Evolutionary conservation across 2,888 invertebrate genomes (phyloP).

Genomic region (Hanleya hanleyi): DNA sequence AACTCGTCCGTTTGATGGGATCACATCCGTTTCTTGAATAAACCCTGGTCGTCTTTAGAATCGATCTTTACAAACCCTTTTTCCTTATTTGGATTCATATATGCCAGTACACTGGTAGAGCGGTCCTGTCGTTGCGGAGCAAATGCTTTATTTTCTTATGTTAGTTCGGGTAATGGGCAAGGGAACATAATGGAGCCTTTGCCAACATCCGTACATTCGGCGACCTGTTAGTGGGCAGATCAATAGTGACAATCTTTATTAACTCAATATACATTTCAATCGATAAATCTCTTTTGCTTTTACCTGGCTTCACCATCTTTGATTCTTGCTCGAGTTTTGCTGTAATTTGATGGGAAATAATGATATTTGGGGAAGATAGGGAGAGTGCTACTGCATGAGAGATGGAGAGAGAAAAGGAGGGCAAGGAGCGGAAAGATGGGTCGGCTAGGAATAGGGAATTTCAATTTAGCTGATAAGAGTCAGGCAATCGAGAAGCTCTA

Average conservation of each 20-base stretch:
- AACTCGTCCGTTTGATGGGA: neutral
- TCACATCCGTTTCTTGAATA: constrained; percentile 1
- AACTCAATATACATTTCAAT: constrained; percentile 2
- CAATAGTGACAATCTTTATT: neutral
- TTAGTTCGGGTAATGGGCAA: neutral
- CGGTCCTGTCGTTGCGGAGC: neutral
- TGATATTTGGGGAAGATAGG: too few species aligned
- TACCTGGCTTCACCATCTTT: neutral
- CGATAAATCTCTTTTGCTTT: neutral
- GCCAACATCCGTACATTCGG: neutral
- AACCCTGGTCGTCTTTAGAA: neutral
- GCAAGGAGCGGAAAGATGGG: too few species aligned
- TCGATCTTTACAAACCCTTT: neutral
- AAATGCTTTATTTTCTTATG: neutral
- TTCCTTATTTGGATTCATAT: neutral
- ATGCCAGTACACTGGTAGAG: neutral
- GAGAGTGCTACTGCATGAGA: too few species aligned
- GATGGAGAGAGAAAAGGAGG: too few species aligned
- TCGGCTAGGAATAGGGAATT: constrained; percentile 1
- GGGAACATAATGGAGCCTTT: neutral
- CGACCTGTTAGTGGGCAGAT: neutral
- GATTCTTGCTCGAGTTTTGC: neutral
- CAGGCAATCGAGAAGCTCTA: neutral
- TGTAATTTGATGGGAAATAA: too few species aligned
- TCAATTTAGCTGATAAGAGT: neutral